Base-by-base conservation (phyloP, 2,888 invertebrate species). In the Erebia aethiops region DNA sequence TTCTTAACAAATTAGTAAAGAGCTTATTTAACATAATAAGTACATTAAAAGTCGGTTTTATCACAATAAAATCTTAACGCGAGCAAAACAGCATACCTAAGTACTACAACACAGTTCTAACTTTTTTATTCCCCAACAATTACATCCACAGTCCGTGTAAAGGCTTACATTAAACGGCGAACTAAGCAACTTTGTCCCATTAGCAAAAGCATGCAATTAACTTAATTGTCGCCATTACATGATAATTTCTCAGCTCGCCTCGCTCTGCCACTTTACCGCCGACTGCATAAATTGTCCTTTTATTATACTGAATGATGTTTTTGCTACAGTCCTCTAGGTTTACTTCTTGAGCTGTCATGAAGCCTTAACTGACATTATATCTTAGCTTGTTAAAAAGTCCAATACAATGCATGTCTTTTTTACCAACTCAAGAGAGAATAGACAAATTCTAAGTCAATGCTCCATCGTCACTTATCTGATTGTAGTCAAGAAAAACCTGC, bases 221-320 rank as follows among this genome's bases (percentile, higher is more conserved):
- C 70, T 75, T 82, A 80, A 83, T 82, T 78, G 79, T 78, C 69
- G 72, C 69, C 72, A 79, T 81, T 79, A 76, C 76, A 74, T 74
- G 77, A 77, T 80, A 78, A 82, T 81, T 82, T 78, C 79, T 80
- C 78, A 74, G 18, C 76, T 60, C 78, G 67, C 73, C 67, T 62
- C 71, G 68, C 67, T 61, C 57, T 54, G 52, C 58, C 69, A 69
- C 69, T 71, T 71, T 63, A 69, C 60, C 60, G 56, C 46, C 4
- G 70, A 62, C 61, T 68, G n/a, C 65, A 69, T 73, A 73, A 73
- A 69, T 73, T 73, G 71, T 73, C 71, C 69, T 71, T 73, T 73
- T 73, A 68, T 71, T 71, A 43, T 61, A 51, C 57, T 71, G 66
- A 65, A 73, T 69, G 66, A 69, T 67, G 67, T 73, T 69, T 66